A percentile compares a stretch with the other conserved stretches of the same genome.
Evolutionary conservation across 1,140 invertebrate species (phyloP).

Genomic region (Caenorhabditis latens): DNA sequence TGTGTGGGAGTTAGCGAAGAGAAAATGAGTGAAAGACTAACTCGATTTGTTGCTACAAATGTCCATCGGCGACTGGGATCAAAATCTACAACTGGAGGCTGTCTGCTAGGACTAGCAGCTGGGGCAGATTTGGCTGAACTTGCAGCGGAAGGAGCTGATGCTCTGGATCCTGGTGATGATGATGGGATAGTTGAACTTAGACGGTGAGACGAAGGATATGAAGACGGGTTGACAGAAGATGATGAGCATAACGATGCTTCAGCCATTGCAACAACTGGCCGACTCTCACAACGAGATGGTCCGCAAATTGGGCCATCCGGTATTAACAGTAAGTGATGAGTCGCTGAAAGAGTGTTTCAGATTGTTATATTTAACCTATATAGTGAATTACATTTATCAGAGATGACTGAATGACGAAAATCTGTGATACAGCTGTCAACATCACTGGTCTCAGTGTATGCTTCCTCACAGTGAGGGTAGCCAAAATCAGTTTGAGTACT

Average conservation of each 20-base stretch:
- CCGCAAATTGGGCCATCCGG: conserved; percentile 57
- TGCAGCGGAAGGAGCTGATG: conserved; percentile 6
- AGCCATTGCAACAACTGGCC: conserved; percentile 51
- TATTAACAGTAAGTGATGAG: conserved; percentile 7
- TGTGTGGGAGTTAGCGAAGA: not conserved
- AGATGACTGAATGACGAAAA: conserved; percentile 23
- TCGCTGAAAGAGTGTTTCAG: not conserved
- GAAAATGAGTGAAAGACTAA: not conserved
- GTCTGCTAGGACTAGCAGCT: conserved; percentile 39
- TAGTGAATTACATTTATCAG: conserved; percentile 16
- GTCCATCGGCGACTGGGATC: conserved; percentile 63
- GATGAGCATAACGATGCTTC: conserved; percentile 24
- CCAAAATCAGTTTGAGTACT: conserved; percentile 52
- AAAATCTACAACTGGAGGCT: conserved; percentile 56
- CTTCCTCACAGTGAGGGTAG: conserved; percentile 53
- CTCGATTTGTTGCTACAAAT: conserved; percentile 62
- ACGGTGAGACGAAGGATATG: conserved; percentile 46
- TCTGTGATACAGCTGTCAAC: conserved; percentile 57
- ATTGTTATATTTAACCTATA: not conserved
- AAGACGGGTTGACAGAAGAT: conserved; percentile 43
- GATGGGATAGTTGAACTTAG: conserved; percentile 60
- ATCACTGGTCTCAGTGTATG: conserved; percentile 59
- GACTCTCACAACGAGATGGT: conserved; percentile 56
- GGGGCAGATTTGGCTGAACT: conserved; percentile 42
- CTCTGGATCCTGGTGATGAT: conserved; percentile 58